A percentile compares a stretch with the other conserved stretches of the same genome.
phyloP scores from a whole-genome alignment of 2,113 vertebrate genomes.

The Trogon surrucura region DNA sequence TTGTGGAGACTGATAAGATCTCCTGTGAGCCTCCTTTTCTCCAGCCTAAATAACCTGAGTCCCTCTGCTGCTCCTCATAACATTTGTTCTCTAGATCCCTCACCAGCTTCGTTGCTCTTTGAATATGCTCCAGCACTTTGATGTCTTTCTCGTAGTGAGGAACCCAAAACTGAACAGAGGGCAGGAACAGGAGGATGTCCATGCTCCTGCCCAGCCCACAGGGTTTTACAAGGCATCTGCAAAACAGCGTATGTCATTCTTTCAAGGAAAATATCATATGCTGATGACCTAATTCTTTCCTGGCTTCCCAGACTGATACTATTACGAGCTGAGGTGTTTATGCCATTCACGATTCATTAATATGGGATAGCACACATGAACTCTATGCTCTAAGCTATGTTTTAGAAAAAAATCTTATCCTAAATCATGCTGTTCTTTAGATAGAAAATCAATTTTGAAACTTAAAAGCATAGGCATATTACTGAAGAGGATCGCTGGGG shows the following conservation, averaged over 20 bases:
- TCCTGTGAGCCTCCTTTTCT: not conserved
- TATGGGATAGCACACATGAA: not conserved
- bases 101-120: not conserved
- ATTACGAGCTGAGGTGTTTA: not conserved
- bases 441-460: not conserved
- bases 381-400: not conserved
- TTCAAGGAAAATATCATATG: not conserved
- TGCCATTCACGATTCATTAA: not conserved
- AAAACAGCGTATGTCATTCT: not conserved
- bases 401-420: not conserved
- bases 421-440: not conserved
- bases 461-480: not conserved
- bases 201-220: fast-evolving
- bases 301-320: not conserved
- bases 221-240: not conserved
- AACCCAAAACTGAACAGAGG: not conserved
- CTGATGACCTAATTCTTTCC: not conserved
- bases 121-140: fast-evolving
- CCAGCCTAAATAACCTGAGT: not conserved
- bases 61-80: not conserved
- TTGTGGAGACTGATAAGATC: not conserved
- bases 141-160: not conserved
- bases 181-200: not conserved
- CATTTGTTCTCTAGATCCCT: not conserved
- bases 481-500: not conserved